Conservation (phyloP, 2,888 invertebrate species). For the Conchocele bisecta region DNA sequence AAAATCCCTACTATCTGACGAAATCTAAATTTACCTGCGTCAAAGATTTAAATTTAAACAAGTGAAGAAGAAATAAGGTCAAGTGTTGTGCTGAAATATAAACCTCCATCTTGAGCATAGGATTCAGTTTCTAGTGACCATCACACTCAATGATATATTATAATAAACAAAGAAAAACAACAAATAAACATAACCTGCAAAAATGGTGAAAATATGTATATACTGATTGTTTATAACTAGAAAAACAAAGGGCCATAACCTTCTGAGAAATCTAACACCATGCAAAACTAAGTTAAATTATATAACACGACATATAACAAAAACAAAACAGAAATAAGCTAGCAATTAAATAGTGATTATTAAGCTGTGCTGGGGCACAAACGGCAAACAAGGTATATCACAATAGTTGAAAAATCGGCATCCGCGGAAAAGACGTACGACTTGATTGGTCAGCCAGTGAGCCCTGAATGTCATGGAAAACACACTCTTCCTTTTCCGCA, state of each 20-base stretch:
- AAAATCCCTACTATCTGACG: too few species aligned
- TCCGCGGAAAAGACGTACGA: too few species aligned
- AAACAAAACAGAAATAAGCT: slow-evolving; percentile 55
- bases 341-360: slow-evolving; percentile 59
- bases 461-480: too few species aligned
- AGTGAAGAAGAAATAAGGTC: too few species aligned
- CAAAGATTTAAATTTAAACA: too few species aligned
- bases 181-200: slow-evolving; percentile 53
- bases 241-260: slow-evolving; percentile 50
- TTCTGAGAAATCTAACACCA: slow-evolving; percentile 57
- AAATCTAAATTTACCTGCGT: too few species aligned
- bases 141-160: neutral
- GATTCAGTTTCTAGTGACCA: neutral
- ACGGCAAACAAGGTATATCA: slow-evolving; percentile 51
- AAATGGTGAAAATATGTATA: slow-evolving; percentile 40
- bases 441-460: too few species aligned
- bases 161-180: slow-evolving; percentile 20
- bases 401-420: slow-evolving; percentile 31
- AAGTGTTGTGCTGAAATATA: too few species aligned
- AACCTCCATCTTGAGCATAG: too few species aligned
- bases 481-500: too few species aligned
- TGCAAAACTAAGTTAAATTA: slow-evolving; percentile 62
- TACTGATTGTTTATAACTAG: slow-evolving; percentile 59
- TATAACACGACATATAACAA: slow-evolving; percentile 60
- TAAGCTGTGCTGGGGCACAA: slow-evolving; percentile 49